Percentiles rank a stretch among this genome's conserved stretches.
Evolutionary conservation across 2,113 vertebrate species (phyloP).

Genomic region (Sphyrna mokarran): DNA sequence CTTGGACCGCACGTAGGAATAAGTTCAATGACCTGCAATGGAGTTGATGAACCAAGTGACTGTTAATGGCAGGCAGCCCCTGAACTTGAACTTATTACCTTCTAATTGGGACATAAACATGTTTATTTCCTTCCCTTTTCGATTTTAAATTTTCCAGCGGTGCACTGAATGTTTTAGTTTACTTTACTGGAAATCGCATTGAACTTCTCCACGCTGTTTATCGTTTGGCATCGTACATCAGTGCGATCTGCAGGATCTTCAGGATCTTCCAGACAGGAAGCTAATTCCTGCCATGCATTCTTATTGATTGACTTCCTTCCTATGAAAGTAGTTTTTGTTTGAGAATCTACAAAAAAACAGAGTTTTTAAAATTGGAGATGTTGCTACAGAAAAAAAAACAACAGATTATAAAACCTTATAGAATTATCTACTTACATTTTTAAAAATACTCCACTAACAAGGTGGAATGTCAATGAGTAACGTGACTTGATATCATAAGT

Average conservation of each 20-base stretch:
- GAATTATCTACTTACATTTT: not conserved
- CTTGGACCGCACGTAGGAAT: not conserved
- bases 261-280: constrained; percentile 20
- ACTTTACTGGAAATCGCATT: not conserved
- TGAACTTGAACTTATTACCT: not conserved
- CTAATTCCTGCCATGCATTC: not conserved
- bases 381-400: not conserved
- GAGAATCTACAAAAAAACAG: not conserved
- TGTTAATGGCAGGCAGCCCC: not conserved
- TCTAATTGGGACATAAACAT: not conserved
- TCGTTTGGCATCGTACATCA: not conserved
- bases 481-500: not conserved
- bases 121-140: not conserved
- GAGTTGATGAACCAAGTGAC: not conserved
- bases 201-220: not conserved
- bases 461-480: not conserved
- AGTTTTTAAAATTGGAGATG: not conserved
- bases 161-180: not conserved
- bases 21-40: not conserved
- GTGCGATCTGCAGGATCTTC: too few relatives aligned
- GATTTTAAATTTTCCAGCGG: not conserved
- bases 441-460: not conserved
- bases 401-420: not conserved
- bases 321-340: not conserved
- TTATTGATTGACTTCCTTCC: constrained; percentile 21